Evolutionary conservation across 1,140 invertebrate species (phyloP).

Genomic region (Popillia japonica): DNA sequence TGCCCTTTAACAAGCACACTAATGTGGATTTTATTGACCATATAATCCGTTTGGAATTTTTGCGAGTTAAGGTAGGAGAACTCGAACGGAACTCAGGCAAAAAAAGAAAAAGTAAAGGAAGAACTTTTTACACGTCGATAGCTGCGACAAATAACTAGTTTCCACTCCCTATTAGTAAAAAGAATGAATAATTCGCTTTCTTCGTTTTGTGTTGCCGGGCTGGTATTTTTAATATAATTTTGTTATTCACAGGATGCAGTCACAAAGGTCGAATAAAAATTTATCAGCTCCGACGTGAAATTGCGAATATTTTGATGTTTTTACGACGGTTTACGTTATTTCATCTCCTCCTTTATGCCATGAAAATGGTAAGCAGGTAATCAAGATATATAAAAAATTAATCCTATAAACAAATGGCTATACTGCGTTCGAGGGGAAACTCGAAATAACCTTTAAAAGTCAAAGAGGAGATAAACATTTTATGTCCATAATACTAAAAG

Average conservation of each 20-base stretch:
- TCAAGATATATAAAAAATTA: slow-evolving; percentile 26
- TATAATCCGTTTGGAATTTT: slow-evolving; percentile 24
- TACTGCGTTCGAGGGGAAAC: background rate
- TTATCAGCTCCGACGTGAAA: slow-evolving; percentile 9
- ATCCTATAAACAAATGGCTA: background rate
- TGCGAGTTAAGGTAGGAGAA: background rate
- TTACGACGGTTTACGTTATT: background rate
- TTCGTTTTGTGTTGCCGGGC: background rate
- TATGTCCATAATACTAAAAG: background rate
- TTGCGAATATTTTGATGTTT: slow-evolving; percentile 31
- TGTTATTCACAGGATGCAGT: slow-evolving; percentile 1
- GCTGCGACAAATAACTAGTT: background rate
- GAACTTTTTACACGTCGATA: background rate
- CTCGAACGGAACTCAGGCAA: background rate
- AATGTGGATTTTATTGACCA: slow-evolving; percentile 32
- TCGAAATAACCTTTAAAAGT: slow-evolving; percentile 16
- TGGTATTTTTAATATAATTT: slow-evolving; percentile 14
- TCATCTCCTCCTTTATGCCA: background rate
- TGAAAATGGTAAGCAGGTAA: slow-evolving; percentile 29
- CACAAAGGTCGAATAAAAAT: slow-evolving; percentile 27
- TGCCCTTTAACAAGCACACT: slow-evolving; percentile 28
- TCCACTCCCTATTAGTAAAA: background rate
- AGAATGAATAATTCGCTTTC: background rate
- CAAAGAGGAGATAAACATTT: slow-evolving; percentile 1
- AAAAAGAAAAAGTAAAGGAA: background rate